phyloP scores from a whole-genome alignment of 2,113 vertebrate genomes.

The Prolemur simus region DNA sequence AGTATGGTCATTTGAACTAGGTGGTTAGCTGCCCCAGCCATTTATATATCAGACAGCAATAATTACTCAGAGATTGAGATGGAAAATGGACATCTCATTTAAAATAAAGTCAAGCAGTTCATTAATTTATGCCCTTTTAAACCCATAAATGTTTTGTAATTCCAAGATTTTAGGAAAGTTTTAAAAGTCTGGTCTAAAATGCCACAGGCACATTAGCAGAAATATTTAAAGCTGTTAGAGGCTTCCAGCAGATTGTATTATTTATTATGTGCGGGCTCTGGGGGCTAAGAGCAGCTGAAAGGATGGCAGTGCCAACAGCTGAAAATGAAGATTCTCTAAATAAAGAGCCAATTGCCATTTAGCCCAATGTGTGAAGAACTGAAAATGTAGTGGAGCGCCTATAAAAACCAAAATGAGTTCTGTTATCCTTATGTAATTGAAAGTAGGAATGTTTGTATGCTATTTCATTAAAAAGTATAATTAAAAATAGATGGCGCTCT shows the following conservation, averaged over 20 bases:
- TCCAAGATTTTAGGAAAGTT: conserved; percentile 61
- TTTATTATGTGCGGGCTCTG: conserved; percentile 59
- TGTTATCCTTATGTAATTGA: not conserved
- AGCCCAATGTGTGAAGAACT: conserved; percentile 35
- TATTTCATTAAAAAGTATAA: not conserved
- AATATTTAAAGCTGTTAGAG: conserved; percentile 54
- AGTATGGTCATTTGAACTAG: not conserved
- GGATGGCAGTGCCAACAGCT: not conserved
- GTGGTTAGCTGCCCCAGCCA: not conserved
- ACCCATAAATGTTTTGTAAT: conserved; percentile 46
- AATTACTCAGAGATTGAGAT: not conserved
- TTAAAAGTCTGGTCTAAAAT: conserved; percentile 68
- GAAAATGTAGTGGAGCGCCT: conserved; percentile 19
- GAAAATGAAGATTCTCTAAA: conserved; percentile 64
- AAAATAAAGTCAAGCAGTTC: conserved; percentile 54
- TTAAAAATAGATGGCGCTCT: conserved; percentile 50
- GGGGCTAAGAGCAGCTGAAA: conserved; percentile 63
- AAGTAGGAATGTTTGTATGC: not conserved
- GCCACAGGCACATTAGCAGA: conserved; percentile 63
- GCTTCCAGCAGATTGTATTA: conserved; percentile 53
- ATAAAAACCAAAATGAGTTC: not conserved
- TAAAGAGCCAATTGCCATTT: conserved; percentile 59
- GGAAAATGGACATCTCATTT: not conserved
- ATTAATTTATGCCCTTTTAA: conserved; percentile 65
- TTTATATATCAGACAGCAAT: conserved; percentile 18